A percentile compares a stretch with the other conserved stretches of the same genome.
Conservation (phyloP, 2,797 vertebrate species). For the Pempheris klunzingeri region DNA sequence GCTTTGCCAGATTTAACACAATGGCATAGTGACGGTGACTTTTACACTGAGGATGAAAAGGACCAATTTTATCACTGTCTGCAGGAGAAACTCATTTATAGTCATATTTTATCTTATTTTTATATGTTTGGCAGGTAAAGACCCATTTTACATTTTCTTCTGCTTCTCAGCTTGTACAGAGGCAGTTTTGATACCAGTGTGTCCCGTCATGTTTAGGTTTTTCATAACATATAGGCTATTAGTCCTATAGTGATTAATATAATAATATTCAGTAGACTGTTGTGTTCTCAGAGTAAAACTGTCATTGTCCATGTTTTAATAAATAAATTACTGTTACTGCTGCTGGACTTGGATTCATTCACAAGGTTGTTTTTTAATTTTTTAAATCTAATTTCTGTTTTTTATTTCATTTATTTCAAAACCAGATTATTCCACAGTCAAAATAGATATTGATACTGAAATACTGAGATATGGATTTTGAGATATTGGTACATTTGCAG, state of each 20-base stretch:
- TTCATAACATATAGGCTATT: constrained; percentile 27
- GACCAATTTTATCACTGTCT: constrained; percentile 1
- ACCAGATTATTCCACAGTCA: background rate
- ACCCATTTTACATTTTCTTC: constrained; percentile 17
- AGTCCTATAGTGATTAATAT: constrained; percentile 39
- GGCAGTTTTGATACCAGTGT: constrained; percentile 53
- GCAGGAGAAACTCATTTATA: background rate
- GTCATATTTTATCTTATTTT: constrained; percentile 2
- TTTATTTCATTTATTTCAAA: background rate
- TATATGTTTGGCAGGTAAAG: constrained; percentile 15
- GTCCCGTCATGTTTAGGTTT: constrained; percentile 37
- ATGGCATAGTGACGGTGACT: background rate
- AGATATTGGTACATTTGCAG: background rate
- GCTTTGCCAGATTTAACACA: background rate
- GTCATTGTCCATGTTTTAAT: constrained; percentile 81
- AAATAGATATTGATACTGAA: no score
- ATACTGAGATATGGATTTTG: no score
- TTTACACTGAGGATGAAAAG: background rate
- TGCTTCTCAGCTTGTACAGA: constrained; percentile 13
- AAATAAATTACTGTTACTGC: constrained; percentile 48
- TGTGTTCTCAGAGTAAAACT: constrained; percentile 68
- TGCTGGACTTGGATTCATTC: constrained; percentile 17
- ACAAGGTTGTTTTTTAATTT: background rate
- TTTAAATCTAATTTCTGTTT: background rate
- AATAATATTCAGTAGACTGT: constrained; percentile 34